These are phyloP conservation scores for Drosophila navojoa DNA, from an alignment of 1,140 invertebrate genomes.

Conservation along the genomic window DNA sequence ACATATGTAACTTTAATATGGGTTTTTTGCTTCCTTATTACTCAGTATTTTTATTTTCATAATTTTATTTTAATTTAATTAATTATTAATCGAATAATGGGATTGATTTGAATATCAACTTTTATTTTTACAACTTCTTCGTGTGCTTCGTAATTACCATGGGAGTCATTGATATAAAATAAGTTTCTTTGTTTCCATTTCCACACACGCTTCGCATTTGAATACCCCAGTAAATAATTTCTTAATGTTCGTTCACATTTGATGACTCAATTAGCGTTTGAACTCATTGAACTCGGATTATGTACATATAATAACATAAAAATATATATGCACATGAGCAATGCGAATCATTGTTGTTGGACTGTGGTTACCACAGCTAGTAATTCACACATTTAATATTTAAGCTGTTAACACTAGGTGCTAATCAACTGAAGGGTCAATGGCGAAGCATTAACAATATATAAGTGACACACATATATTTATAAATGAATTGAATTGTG, in stretches of 20 bases:
- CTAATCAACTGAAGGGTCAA: constrained; percentile 48
- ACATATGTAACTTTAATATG: too few species aligned
- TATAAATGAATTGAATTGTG: too few species aligned
- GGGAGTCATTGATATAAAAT: neutral
- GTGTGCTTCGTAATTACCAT: neutral
- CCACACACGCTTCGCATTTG: neutral
- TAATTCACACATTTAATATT: constrained; percentile 15
- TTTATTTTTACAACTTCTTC: too few species aligned
- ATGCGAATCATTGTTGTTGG: constrained; percentile 5
- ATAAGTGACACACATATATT: too few species aligned
- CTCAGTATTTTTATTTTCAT: too few species aligned
- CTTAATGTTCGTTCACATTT: constrained; percentile 22
- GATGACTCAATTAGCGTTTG: constrained; percentile 36
- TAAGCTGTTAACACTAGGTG: constrained; percentile 1
- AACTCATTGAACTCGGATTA: constrained; percentile 37
- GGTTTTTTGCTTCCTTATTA: too few species aligned
- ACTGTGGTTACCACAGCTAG: constrained; percentile 15
- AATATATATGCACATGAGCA: neutral
- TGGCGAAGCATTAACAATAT: constrained; percentile 32
- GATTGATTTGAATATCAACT: too few species aligned
- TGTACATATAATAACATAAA: neutral
- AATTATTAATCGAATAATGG: too few species aligned
- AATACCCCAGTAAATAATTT: constrained; percentile 15
- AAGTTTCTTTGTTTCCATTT: constrained; percentile 18
- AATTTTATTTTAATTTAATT: too few species aligned